Base-by-base conservation (phyloP, 2,888 invertebrate species). In the Colostygia pectinataria region DNA sequence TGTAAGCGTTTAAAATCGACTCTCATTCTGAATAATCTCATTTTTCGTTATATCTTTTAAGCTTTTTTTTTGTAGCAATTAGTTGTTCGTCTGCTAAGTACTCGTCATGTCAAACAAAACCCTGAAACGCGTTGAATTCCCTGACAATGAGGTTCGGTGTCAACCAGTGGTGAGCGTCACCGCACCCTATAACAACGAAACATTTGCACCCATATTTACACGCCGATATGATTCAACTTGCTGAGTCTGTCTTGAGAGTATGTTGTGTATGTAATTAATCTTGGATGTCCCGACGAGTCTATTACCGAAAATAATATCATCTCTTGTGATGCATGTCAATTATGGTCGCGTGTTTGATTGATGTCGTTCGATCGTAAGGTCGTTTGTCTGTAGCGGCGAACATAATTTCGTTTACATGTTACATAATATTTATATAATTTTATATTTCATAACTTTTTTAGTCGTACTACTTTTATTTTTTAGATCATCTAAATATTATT, bases 111-210 rank as follows among this genome's bases (percentile, higher is more conserved):
- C 39, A 52, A 61, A 66, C 71, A 68, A 64, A 67, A 71, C 59
- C 61, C 46, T 53, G 65, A 61, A 56, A 56, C 66, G 68, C 60
- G 55, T 65, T 69, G 72, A 73, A 80, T 73, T 69, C 66, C 53
- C 73, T 71, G 80, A 83, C 83, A 82, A 83, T 80, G 80, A 70
- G 74, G 69, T 64, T 65, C 61, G 70, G 74, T 73, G 77, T 69
- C 73, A 63, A 53, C 55, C 57, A 53, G 52, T 55, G 61, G 59
- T 54, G 57, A 59, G 53, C 41, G 37, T 27, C 20, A 48, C 53
- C 52, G 37, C 54, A 47, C 18, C 39, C 43, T 28, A 13, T 34
- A 43, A 47, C 43, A 53, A 57, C 55, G 33, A 41, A 46, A 55
- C 33, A 48, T 34, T 37, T 39, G 20, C 39, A 31, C 37, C 43